These are phyloP conservation scores for Odocoileus hemionus DNA, from an alignment of 2,113 vertebrate genomes.

Conservation along the genomic window DNA sequence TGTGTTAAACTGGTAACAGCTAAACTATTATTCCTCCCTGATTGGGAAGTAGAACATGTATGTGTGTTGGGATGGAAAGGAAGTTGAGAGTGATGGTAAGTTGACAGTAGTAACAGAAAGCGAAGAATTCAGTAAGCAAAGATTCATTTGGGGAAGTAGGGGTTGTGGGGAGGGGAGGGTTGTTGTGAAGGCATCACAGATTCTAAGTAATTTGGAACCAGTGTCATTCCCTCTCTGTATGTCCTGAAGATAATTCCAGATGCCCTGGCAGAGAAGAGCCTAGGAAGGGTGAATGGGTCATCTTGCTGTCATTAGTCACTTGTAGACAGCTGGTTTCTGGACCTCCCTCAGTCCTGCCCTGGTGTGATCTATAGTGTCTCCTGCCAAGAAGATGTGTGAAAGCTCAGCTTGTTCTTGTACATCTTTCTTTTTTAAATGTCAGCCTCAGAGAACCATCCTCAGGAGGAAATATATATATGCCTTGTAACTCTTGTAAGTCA, in stretches of 20 bases:
- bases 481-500: not conserved
- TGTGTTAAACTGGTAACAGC: not conserved
- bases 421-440: slow-evolving; percentile 51
- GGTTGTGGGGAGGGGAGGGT: not conserved
- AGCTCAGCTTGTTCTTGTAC: slow-evolving; percentile 12
- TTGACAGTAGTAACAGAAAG: not conserved
- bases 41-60: not conserved
- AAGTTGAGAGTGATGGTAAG: not conserved
- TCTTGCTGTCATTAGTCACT: slow-evolving; percentile 83
- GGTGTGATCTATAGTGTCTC: slow-evolving; percentile 48
- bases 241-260: slow-evolving; percentile 74
- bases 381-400: slow-evolving; percentile 39
- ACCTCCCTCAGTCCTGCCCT: slow-evolving; percentile 62
- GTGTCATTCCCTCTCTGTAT: slow-evolving; percentile 12
- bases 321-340: slow-evolving; percentile 78
- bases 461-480: not conserved
- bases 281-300: slow-evolving; percentile 69
- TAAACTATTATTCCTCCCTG: not conserved
- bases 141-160: not conserved
- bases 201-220: not conserved
- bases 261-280: slow-evolving; percentile 67
- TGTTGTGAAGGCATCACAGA: not conserved
- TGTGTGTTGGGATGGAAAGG: too few species aligned
- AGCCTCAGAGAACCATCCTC: slow-evolving; percentile 14
- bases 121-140: not conserved